Base-by-base conservation (phyloP, 1,140 invertebrate species). In the Drosophila neocordata region DNA sequence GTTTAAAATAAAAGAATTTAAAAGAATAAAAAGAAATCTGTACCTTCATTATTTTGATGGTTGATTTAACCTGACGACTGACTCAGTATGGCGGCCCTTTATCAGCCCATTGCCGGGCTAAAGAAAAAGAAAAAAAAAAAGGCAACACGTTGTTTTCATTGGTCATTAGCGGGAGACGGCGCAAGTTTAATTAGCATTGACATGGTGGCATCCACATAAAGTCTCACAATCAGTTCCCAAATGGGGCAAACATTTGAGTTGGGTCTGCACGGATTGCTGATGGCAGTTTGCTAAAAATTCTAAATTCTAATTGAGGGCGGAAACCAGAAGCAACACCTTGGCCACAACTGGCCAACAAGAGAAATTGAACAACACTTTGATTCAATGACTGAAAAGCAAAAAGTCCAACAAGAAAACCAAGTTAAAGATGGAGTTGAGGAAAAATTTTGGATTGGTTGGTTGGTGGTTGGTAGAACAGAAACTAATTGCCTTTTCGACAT, bases 401-500 rank as follows among this genome's bases (percentile, higher is more conserved):
- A 75, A 65, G 72, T 75, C 52, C 73, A 68, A 69, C 51, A 41
- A 65, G 52, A 31, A 31, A 31, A 31, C 0, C 13, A 48, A 59
- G 53, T 48, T 51, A 8, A 24, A 65, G 15, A 37, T 53, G 13
- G 24, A 31, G 27, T 6, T 7, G 34, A 51, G 9, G 0, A 11
- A 9, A 22, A 13, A n/a, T 57, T n/a, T n/a, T 35, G 27, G 12
- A 13, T 31, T 31, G 12, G 27, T 20, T 13, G 34, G 4, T 58
- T 58, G 27, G 34, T 56, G 55, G 58, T 66, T 59, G 67, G n/a
- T 24, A 69, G 44, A 65, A 61, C 67, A 76, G 65, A 84, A 89
- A 89, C 89, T 90, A 90, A 90, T 90, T 90, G 89, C 83, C 89
- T 90, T 90, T 82, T 90, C 89, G 89, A 90, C 89, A 90, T 90